A percentile compares a stretch with the other conserved stretches of the same genome.
phyloP scores from a whole-genome alignment of 2,797 vertebrate species.

The Sorex maritimensis region DNA sequence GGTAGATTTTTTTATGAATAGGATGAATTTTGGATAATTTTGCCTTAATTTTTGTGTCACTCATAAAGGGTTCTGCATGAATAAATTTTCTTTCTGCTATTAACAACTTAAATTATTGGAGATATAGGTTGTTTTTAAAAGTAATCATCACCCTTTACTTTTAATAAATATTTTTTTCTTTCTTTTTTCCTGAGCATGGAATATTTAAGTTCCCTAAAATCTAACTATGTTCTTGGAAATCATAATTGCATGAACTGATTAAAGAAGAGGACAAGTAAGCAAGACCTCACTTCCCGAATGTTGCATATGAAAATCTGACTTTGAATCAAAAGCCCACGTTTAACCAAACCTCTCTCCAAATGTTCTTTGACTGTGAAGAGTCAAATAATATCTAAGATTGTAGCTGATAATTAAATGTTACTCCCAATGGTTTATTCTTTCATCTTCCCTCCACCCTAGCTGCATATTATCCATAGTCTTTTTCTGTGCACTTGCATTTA shows the following conservation, averaged over 20 bases:
- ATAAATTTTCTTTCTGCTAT: slow-evolving; percentile 8
- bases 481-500: slow-evolving; percentile 11
- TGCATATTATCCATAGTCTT: background rate
- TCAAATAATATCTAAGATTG: background rate
- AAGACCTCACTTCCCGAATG: background rate
- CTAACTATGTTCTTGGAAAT: background rate
- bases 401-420: background rate
- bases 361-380: background rate
- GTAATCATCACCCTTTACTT: slow-evolving; percentile 5
- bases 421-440: background rate
- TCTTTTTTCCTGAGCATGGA: background rate
- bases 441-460: background rate
- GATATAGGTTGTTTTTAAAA: slow-evolving; percentile 31
- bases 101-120: slow-evolving; percentile 35
- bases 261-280: background rate
- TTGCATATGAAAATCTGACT: background rate
- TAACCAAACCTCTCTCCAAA: background rate
- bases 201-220: slow-evolving; percentile 6
- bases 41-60: slow-evolving; percentile 43
- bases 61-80: slow-evolving; percentile 34
- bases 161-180: background rate
- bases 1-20: slow-evolving; percentile 41
- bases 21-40: background rate
- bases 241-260: background rate
- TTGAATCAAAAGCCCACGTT: background rate